Conservation (phyloP, 35 echinoderm and acorn worm genomes). For the Diadema setosum region DNA sequence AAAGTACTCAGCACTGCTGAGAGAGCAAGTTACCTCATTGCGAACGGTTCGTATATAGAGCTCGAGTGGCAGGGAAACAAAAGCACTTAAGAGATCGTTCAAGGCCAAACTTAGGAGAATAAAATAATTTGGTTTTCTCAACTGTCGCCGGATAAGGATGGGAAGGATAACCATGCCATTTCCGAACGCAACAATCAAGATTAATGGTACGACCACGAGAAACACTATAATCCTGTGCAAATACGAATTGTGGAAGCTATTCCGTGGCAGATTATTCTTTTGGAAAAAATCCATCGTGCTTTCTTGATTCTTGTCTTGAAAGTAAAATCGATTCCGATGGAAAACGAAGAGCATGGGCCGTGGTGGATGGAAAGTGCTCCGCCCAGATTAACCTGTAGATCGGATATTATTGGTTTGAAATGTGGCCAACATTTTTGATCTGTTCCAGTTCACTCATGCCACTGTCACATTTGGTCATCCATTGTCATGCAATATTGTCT, state of each 20-base stretch:
- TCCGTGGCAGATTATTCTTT: neutral
- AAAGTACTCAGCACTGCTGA: neutral
- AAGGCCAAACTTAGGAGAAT: neutral
- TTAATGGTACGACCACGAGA: neutral
- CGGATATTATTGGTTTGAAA: too few species aligned
- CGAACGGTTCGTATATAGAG: neutral
- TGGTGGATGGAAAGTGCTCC: too few species aligned
- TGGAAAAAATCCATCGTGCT: neutral
- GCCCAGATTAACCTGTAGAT: too few species aligned
- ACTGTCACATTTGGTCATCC: too few species aligned
- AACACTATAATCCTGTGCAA: neutral
- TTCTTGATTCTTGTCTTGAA: neutral
- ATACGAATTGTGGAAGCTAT: neutral
- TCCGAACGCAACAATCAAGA: neutral
- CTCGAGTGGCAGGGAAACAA: neutral
- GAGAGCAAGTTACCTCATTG: neutral
- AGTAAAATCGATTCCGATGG: too few species aligned
- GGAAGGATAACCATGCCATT: neutral
- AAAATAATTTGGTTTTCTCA: neutral
- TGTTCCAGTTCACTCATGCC: too few species aligned
- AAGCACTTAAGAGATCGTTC: neutral
- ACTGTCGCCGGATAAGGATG: neutral
- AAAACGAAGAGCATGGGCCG: too few species aligned
- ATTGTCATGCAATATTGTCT: too few species aligned
- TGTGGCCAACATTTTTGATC: too few species aligned